Conservation (phyloP, 2,888 invertebrate species). For the Leucania comma region DNA sequence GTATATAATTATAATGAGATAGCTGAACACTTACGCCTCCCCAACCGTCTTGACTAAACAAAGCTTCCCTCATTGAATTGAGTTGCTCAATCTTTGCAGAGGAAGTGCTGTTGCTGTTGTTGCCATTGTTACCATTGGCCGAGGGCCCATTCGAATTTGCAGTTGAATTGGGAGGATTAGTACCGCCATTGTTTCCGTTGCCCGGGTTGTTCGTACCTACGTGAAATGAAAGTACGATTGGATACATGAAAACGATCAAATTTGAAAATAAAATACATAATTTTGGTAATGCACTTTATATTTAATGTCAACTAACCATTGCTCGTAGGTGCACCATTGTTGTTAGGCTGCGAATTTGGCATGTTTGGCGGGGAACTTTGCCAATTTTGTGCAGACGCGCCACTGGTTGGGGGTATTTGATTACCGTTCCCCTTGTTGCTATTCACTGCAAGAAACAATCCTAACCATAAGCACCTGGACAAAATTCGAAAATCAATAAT, state of each 20-base stretch:
- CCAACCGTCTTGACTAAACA: slow-evolving; percentile 98
- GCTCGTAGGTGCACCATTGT: slow-evolving; percentile 86
- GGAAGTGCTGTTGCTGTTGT: slow-evolving; percentile 90
- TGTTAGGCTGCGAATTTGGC: slow-evolving; percentile 88
- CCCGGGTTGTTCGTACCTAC: slow-evolving; percentile 84
- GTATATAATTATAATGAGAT: slow-evolving; percentile 6
- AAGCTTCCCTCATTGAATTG: slow-evolving; percentile 97
- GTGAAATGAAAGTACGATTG: slow-evolving; percentile 27
- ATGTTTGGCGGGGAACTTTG: slow-evolving; percentile 86
- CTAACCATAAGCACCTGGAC: slow-evolving; percentile 60
- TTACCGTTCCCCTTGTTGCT: slow-evolving; percentile 88
- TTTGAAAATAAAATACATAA: slow-evolving; percentile 30
- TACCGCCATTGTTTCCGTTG: slow-evolving; percentile 85
- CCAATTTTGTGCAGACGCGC: slow-evolving; percentile 84
- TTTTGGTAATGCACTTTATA: slow-evolving; percentile 39
- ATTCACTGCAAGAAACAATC: slow-evolving; percentile 84
- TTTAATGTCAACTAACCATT: slow-evolving; percentile 77
- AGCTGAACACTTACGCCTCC: slow-evolving; percentile 94
- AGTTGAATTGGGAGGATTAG: slow-evolving; percentile 84
- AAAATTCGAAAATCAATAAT: slow-evolving; percentile 44
- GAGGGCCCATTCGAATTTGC: slow-evolving; percentile 82
- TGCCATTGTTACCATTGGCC: slow-evolving; percentile 85
- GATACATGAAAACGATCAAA: slow-evolving; percentile 12
- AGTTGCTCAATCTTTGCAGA: slow-evolving; percentile 96
- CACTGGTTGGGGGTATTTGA: slow-evolving; percentile 86